Evolutionary conservation across 2,888 invertebrate genomes (phyloP).

Genomic region (Furcula furcula): DNA sequence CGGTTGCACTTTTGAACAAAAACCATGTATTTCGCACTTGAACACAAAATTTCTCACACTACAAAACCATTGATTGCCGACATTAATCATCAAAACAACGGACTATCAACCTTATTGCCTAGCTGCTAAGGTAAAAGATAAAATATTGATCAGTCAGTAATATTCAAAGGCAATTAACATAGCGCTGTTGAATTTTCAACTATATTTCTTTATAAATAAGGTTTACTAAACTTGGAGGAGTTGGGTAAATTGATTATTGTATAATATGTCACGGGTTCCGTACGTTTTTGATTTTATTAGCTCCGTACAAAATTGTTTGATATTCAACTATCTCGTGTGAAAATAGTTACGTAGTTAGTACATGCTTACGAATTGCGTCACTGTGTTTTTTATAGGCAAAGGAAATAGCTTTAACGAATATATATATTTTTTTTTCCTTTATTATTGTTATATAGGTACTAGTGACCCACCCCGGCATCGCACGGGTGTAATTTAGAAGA

Average conservation of each 20-base stretch:
- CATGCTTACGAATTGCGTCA: no score
- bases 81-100: neutral
- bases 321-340: no score
- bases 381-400: no score
- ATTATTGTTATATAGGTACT: no score
- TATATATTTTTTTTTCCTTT: no score
- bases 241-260: constrained; percentile 14
- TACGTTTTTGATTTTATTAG: constrained; percentile 17
- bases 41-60: constrained; percentile 22
- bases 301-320: constrained; percentile 13
- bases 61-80: constrained; percentile 7
- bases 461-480: no score
- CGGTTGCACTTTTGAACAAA: constrained; percentile 13
- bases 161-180: no score
- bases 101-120: constrained; percentile 4
- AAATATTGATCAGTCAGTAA: no score
- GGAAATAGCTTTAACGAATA: no score
- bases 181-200: constrained; percentile 4
- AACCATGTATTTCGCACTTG: constrained; percentile 21
- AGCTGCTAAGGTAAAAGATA: no score
- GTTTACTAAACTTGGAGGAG: neutral
- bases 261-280: constrained; percentile 18
- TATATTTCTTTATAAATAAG: fast-evolving
- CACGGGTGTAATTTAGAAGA: no score
- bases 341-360: no score